Percentiles rank a stretch among this genome's conserved stretches.
These are phyloP conservation scores for Elysia crispata DNA, from an alignment of 2,888 invertebrate species.

Conservation along the genomic window DNA sequence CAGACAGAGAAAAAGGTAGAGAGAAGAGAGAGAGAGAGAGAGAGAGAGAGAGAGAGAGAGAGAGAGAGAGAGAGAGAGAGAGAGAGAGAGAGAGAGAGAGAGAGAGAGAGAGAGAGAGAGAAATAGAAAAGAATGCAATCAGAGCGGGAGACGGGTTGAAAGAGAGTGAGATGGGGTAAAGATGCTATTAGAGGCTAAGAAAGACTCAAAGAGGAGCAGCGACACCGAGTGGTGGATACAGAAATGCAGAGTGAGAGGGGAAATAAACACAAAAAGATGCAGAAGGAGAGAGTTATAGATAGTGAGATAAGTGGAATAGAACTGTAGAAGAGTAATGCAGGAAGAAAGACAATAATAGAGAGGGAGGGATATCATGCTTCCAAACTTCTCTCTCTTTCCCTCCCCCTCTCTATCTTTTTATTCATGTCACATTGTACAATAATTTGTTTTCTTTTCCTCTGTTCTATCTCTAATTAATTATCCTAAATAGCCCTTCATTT, in stretches of 20 bases:
- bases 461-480: no score
- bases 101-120: neutral
- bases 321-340: neutral
- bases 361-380: no score
- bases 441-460: no score
- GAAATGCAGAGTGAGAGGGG: no score
- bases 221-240: no score
- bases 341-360: neutral
- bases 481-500: no score
- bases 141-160: neutral
- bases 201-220: neutral
- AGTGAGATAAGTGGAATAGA: neutral
- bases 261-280: neutral
- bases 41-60: slow-evolving; percentile 17
- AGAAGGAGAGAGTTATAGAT: neutral
- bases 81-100: neutral
- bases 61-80: slow-evolving; percentile 11
- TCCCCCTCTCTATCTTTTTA: no score
- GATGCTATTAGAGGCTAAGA: neutral
- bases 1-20: neutral
- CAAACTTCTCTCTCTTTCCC: no score
- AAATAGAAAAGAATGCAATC: neutral
- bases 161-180: neutral
- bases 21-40: neutral
- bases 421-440: no score